These are phyloP conservation scores for Drosophila sturtevanti DNA, from an alignment of 1,140 invertebrate genomes.

Conservation along the genomic window DNA sequence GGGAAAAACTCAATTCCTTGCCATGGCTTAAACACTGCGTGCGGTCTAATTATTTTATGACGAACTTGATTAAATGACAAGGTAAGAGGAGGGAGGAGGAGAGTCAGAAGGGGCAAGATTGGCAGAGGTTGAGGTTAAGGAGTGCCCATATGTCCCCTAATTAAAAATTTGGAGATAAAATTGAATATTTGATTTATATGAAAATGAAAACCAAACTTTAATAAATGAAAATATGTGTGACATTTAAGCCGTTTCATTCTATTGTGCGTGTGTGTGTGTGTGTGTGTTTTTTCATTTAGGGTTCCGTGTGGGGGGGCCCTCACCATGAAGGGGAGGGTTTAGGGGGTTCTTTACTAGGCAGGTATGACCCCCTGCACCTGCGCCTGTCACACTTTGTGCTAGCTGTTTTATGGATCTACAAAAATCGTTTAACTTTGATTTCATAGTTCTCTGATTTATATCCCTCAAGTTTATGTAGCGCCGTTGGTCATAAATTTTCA, in stretches of 20 bases:
- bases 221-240: conserved; percentile 51
- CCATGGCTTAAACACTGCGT: conserved; percentile 63
- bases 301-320: not conserved
- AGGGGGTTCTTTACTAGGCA: too few species aligned
- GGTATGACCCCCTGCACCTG: conserved; percentile 42
- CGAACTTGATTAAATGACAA: conserved; percentile 36
- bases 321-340: conserved; percentile 7
- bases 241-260: conserved; percentile 43
- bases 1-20: conserved; percentile 36
- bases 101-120: not conserved
- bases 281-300: not conserved
- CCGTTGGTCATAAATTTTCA: conserved; percentile 60
- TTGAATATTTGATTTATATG: conserved; percentile 46
- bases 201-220: conserved; percentile 15
- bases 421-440: conserved; percentile 67
- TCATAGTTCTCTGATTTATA: conserved; percentile 67
- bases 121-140: not conserved
- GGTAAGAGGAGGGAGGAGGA: too few species aligned
- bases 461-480: conserved; percentile 38
- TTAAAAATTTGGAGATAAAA: conserved; percentile 61
- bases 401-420: conserved; percentile 21
- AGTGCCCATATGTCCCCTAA: conserved; percentile 48
- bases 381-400: conserved; percentile 64
- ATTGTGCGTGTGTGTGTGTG: too few species aligned
- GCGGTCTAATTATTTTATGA: conserved; percentile 80